Evolutionary conservation across 2,797 vertebrate genomes (phyloP), one percentile per base, ranked within the genome.

Genomic region (Rhinogobio ventralis): DNA sequence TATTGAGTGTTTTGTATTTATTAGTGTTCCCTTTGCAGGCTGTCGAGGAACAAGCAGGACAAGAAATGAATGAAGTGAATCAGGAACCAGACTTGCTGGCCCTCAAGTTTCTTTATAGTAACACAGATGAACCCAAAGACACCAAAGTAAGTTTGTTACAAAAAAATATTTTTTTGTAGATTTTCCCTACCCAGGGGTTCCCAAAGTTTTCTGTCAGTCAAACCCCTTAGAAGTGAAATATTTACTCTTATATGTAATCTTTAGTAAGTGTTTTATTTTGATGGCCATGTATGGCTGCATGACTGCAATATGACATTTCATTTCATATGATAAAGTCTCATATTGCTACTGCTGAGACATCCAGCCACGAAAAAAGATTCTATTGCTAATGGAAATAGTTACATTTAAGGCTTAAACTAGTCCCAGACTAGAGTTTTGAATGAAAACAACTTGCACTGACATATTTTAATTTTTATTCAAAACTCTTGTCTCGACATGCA

Each of bases 51-150:
- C 39, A 46, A 10, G 25, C 39, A 51, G 45, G 73, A 5, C 67
- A n/a, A 71, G 62, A 78, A 8, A 62, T 69, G 51, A 86, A 81
- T 45, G 82, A 79, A 53, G 83, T 42, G 3, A 57, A 64, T 33
- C 82, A 75, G 79, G 82, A 86, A 85, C 85, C 85, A 4, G 86
- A 87, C 5, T 8, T 88, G 42, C 49, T 66, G 7, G 67, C 66
- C 11, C 86, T 88, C 45, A 87, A 85, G 72, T 90, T 90, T 66
- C 85, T 90, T 30, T 75, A 83, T 5, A 79, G 10, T 19, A 14
- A 75, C 67, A 68, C 78, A 75, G 88, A 79, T 5, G 39, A 68
- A 19, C 10, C 49, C 17, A 15, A 73, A 67, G 72, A 75, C 42
- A 39, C 45, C n/a, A 25, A 80, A 69, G 86, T 90, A 82, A 57